Conservation (phyloP, 2,113 vertebrate genomes). For the Pterocles gutturalis region DNA sequence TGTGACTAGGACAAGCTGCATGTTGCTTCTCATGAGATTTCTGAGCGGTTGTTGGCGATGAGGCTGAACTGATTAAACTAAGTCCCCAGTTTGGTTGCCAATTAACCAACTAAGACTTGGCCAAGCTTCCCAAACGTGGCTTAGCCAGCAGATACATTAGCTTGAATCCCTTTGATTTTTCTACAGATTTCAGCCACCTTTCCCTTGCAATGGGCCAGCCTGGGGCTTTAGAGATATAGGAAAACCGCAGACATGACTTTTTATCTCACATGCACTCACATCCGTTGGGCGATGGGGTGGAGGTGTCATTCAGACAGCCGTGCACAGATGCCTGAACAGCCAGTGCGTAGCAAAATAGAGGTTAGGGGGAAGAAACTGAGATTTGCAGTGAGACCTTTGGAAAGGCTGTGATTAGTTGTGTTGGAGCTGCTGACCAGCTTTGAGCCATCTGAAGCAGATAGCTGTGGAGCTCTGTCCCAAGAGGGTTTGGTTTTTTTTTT, state of each 20-base stretch:
- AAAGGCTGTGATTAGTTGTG: neutral
- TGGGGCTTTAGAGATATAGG: neutral
- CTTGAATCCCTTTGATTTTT: neutral
- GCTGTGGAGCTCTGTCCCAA: neutral
- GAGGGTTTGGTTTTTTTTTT: too few species aligned
- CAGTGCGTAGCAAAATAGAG: neutral
- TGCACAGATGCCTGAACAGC: neutral
- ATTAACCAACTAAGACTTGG: neutral
- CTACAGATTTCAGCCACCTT: neutral
- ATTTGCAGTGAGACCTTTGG: neutral
- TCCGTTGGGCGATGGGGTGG: neutral
- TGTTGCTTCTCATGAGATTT: neutral
- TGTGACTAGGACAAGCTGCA: neutral
- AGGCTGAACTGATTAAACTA: neutral
- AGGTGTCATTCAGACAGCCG: neutral
- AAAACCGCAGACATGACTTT: neutral
- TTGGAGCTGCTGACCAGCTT: neutral
- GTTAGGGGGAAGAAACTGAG: neutral
- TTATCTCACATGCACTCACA: rapidly evolving
- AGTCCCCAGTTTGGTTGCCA: neutral
- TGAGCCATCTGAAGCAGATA: neutral
- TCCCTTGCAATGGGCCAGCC: neutral
- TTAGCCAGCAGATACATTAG: neutral
- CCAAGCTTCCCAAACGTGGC: neutral
- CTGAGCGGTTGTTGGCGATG: neutral